Conservation (phyloP, 1,140 invertebrate species). For the Camponotus vicinus region DNA sequence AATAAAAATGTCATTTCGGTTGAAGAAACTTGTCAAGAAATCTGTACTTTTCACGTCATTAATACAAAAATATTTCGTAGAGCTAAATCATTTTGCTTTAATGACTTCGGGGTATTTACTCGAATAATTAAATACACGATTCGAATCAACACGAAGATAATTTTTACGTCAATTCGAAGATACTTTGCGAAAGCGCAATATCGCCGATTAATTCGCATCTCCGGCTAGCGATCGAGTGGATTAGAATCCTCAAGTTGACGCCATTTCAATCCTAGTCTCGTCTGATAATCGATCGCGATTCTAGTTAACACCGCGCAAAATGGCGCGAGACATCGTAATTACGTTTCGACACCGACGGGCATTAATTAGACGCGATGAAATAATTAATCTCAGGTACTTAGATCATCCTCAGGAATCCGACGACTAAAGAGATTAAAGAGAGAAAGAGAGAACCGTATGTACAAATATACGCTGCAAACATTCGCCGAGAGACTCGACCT, state of each 20-base stretch:
- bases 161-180: background rate
- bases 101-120: constrained; percentile 13
- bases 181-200: constrained; percentile 13
- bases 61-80: background rate
- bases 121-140: background rate
- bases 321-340: constrained; percentile 64
- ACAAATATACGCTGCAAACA: constrained; percentile 15
- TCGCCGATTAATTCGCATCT: constrained; percentile 20
- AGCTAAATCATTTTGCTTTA: background rate
- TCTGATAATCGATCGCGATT: constrained; percentile 68
- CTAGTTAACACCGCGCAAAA: constrained; percentile 5
- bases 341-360: constrained; percentile 60
- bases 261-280: background rate
- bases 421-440: background rate
- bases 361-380: constrained; percentile 80
- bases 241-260: background rate
- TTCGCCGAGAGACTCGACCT: constrained; percentile 50
- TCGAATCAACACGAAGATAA: background rate
- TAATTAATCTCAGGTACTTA: constrained; percentile 79
- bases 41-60: background rate
- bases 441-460: background rate
- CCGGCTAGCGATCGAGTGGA: constrained; percentile 13
- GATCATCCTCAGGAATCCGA: constrained; percentile 75
- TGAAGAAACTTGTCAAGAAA: background rate
- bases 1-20: background rate